These are phyloP conservation scores for Danio choprae DNA, from an alignment of 2,797 vertebrate genomes.

Conservation along the genomic window DNA sequence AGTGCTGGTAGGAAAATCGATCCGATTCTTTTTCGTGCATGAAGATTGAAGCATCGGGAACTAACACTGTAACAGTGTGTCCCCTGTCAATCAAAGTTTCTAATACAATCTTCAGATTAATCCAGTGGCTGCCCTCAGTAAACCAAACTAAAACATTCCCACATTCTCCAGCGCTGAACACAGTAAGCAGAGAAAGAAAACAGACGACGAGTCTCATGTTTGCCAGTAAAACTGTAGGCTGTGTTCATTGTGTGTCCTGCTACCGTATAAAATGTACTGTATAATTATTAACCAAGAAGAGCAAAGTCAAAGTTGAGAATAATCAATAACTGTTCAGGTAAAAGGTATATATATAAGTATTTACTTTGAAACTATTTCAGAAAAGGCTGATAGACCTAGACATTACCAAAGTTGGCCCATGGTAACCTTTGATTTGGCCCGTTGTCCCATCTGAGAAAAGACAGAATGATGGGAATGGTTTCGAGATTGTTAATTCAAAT, in stretches of 20 bases:
- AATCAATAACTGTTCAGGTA: conserved; percentile 10
- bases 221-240: not conserved
- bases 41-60: conserved; percentile 65
- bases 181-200: not conserved
- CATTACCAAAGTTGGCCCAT: no score
- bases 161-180: not conserved
- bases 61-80: conserved; percentile 73
- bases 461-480: no score
- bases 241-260: not conserved
- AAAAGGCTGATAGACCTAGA: no score
- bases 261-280: not conserved
- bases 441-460: no score
- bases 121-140: conserved; percentile 80
- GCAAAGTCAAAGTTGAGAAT: not conserved
- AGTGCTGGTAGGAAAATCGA: conserved; percentile 62
- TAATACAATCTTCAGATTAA: conserved; percentile 77
- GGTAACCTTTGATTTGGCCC: no score
- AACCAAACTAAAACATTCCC: conserved; percentile 81
- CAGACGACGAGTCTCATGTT: not conserved
- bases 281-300: conserved; percentile 24
- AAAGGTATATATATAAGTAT: not conserved
- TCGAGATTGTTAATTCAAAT: no score
- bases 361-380: no score
- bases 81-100: conserved; percentile 71
- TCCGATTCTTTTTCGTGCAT: conserved; percentile 61